Percentiles rank a stretch among this genome's conserved stretches.
Conservation (phyloP, 2,113 vertebrate genomes). For the Muntiacus reevesi region DNA sequence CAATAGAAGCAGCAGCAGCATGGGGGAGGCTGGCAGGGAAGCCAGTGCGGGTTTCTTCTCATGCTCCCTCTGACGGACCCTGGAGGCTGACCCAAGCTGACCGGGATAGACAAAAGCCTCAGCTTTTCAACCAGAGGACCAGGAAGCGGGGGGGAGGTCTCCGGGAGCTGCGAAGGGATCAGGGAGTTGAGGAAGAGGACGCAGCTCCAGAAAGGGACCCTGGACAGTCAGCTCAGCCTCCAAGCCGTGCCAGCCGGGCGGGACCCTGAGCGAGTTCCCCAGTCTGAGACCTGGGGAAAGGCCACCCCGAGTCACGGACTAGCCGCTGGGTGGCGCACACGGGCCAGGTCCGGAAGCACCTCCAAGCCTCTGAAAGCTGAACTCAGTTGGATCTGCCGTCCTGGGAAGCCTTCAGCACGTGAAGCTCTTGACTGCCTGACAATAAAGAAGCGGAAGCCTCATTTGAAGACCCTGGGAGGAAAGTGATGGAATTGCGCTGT, state of each 20-base stretch:
- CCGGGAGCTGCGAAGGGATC: too few relatives aligned
- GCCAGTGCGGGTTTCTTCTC: not conserved
- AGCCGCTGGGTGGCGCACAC: not conserved
- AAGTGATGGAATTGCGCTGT: too few relatives aligned
- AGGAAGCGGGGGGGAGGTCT: not conserved
- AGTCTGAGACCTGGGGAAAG: not conserved
- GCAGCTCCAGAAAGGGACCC: not conserved
- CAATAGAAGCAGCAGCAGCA: not conserved
- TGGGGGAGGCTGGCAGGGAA: not conserved
- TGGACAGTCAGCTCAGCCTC: not conserved
- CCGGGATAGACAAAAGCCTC: not conserved
- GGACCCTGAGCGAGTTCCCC: not conserved
- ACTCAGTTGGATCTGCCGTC: fast-evolving
- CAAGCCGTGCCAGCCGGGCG: not conserved
- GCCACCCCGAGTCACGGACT: not conserved
- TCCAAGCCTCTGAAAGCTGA: not conserved
- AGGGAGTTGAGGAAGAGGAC: not conserved
- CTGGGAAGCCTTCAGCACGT: not conserved
- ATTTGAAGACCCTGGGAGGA: not conserved
- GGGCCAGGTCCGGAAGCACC: not conserved
- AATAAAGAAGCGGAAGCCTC: not conserved
- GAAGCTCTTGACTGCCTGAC: not conserved
- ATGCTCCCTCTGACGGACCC: not conserved
- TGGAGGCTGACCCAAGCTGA: not conserved
- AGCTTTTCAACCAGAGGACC: not conserved